A percentile compares a stretch with the other conserved stretches of the same genome.
These are phyloP conservation scores for Podarcis siculus DNA, from an alignment of 2,797 vertebrate species.

Conservation along the genomic window DNA sequence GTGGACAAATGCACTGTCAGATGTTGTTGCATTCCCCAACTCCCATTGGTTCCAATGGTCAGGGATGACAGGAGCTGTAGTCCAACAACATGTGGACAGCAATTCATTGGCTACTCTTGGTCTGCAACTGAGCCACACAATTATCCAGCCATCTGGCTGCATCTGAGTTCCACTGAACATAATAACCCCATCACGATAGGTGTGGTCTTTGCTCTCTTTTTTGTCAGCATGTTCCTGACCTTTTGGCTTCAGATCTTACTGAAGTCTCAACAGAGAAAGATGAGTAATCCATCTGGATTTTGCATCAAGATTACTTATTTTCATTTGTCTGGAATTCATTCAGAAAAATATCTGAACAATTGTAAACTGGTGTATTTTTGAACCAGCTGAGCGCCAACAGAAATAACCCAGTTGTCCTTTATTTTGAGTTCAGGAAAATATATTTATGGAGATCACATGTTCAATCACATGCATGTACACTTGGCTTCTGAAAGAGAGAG, in stretches of 20 bases:
- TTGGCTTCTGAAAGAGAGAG: neutral
- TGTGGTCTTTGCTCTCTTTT: slow-evolving; percentile 7
- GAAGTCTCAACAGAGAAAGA: slow-evolving; percentile 22
- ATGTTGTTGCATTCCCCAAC: no score
- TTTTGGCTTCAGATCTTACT: slow-evolving; percentile 28
- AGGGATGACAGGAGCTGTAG: no score
- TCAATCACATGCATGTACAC: slow-evolving; percentile 23
- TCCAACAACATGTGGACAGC: no score
- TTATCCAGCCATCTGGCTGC: neutral
- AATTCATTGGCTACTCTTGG: neutral
- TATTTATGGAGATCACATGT: slow-evolving; percentile 28
- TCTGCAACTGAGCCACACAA: neutral
- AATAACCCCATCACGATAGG: slow-evolving; percentile 35
- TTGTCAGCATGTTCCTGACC: slow-evolving; percentile 20
- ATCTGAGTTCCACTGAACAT: slow-evolving; percentile 36
- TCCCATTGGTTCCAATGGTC: no score
- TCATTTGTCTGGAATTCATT: slow-evolving; percentile 52
- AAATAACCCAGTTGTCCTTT: slow-evolving; percentile 29
- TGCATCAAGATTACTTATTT: slow-evolving; percentile 28
- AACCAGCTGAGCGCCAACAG: slow-evolving; percentile 22
- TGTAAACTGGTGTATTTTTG: slow-evolving; percentile 24
- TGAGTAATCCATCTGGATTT: slow-evolving; percentile 48
- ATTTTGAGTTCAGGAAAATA: slow-evolving; percentile 51
- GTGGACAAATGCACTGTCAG: no score
- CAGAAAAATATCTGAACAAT: slow-evolving; percentile 53